A percentile compares a stretch with the other conserved stretches of the same genome.
Evolutionary conservation across 2,797 vertebrate genomes (phyloP).

Genomic region (Pseudocheirus occidentalis): DNA sequence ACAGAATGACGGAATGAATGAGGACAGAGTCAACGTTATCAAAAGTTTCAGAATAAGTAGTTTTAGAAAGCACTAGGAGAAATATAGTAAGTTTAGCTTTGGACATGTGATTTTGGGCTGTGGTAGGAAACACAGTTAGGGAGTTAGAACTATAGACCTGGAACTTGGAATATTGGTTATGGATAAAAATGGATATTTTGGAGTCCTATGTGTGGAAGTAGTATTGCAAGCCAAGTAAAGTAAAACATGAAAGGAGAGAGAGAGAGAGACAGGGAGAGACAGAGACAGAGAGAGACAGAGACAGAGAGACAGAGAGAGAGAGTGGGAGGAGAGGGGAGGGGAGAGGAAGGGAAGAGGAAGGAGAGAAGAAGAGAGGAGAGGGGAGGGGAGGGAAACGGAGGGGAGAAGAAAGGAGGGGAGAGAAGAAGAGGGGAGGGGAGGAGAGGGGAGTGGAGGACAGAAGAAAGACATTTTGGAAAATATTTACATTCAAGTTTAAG

Average conservation of each 20-base stretch:
- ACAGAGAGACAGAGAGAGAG: too few species aligned
- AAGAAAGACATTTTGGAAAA: background rate
- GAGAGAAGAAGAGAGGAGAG: background rate
- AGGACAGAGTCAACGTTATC: background rate
- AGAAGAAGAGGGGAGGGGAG: too few species aligned
- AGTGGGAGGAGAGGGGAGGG: background rate
- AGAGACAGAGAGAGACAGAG: too few species aligned
- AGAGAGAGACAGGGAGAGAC: background rate
- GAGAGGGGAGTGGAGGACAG: rapidly evolving
- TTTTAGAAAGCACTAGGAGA: background rate
- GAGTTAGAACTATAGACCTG: background rate
- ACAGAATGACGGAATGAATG: background rate
- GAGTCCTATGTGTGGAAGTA: background rate
- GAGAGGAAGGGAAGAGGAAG: background rate
- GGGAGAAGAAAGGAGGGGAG: background rate
- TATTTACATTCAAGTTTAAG: background rate
- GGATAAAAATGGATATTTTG: background rate
- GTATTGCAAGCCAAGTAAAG: background rate
- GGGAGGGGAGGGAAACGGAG: too few species aligned
- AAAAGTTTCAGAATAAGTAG: background rate
- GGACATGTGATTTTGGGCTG: background rate
- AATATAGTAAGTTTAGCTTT: background rate
- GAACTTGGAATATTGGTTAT: background rate
- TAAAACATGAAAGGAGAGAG: background rate
- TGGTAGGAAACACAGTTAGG: background rate